Evolutionary conservation across 1,140 invertebrate genomes (phyloP).

Genomic region (Trachymyrmex cornetzi): DNA sequence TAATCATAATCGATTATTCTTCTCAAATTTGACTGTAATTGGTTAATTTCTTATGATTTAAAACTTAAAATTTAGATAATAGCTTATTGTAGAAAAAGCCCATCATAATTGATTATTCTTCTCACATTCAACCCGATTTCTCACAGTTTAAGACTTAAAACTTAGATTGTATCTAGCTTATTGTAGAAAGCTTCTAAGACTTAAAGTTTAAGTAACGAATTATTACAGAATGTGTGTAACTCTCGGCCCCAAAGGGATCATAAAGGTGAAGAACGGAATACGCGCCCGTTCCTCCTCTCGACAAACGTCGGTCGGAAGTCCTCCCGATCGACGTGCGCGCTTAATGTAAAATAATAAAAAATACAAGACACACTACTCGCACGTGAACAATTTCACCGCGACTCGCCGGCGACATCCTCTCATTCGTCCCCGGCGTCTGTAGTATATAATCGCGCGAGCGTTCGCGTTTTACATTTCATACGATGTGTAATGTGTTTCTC

Average conservation of each 20-base stretch:
- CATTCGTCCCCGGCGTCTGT: not conserved
- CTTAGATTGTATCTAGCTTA: too few species aligned
- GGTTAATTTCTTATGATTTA: too few species aligned
- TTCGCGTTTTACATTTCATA: conserved; percentile 55
- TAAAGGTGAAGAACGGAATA: not conserved
- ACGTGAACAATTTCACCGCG: conserved; percentile 62
- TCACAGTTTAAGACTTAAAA: too few species aligned
- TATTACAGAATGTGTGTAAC: too few species aligned
- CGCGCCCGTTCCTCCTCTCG: not conserved
- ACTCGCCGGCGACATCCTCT: not conserved
- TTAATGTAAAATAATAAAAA: conserved; percentile 61
- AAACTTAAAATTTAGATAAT: too few species aligned
- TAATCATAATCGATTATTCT: too few species aligned
- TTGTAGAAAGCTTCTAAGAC: too few species aligned
- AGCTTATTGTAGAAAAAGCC: too few species aligned
- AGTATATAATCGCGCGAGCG: conserved; percentile 30
- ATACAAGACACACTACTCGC: conserved; percentile 63
- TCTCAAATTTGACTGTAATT: too few species aligned
- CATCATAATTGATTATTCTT: too few species aligned
- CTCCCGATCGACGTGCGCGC: conserved; percentile 9
- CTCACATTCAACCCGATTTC: too few species aligned
- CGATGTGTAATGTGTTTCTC: conserved; percentile 63
- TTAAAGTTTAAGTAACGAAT: too few species aligned
- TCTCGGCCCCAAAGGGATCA: not conserved
- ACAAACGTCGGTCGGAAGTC: conserved; percentile 22